phyloP scores from a whole-genome alignment of 2,888 invertebrate genomes.

The Melangyna quadrimaculata region DNA sequence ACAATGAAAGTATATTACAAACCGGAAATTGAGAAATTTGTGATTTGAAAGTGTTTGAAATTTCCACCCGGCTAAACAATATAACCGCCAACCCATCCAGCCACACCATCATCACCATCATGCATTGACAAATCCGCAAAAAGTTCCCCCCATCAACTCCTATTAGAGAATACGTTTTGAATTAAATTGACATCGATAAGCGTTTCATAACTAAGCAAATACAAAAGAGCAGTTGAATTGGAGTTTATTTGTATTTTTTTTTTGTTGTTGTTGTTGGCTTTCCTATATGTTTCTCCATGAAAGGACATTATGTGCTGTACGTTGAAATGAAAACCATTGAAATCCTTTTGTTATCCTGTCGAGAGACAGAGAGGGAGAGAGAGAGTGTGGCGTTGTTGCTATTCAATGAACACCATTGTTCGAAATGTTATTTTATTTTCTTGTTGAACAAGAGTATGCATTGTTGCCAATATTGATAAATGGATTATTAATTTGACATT shows the following conservation, averaged over 20 bases:
- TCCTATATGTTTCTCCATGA: background rate
- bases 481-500: constrained; percentile 72
- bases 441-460: constrained; percentile 56
- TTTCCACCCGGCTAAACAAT: constrained; percentile 63
- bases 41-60: constrained; percentile 73
- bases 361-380: constrained; percentile 5
- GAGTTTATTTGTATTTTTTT: constrained; percentile 32
- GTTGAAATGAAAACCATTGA: constrained; percentile 40
- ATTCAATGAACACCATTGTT: constrained; percentile 48
- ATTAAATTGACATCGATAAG: constrained; percentile 50
- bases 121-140: constrained; percentile 27
- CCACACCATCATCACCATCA: background rate
- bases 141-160: background rate
- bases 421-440: constrained; percentile 55
- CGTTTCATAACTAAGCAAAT: constrained; percentile 20
- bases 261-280: background rate
- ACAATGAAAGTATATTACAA: constrained; percentile 23
- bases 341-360: constrained; percentile 66
- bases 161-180: constrained; percentile 49
- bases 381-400: background rate
- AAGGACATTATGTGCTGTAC: background rate
- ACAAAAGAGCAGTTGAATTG: constrained; percentile 7
- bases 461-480: constrained; percentile 65
- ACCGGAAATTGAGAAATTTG: constrained; percentile 75
- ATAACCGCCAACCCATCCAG: background rate